These are phyloP conservation scores for Belonocnema kinseyi DNA, from an alignment of 1,140 invertebrate species.

Conservation along the genomic window DNA sequence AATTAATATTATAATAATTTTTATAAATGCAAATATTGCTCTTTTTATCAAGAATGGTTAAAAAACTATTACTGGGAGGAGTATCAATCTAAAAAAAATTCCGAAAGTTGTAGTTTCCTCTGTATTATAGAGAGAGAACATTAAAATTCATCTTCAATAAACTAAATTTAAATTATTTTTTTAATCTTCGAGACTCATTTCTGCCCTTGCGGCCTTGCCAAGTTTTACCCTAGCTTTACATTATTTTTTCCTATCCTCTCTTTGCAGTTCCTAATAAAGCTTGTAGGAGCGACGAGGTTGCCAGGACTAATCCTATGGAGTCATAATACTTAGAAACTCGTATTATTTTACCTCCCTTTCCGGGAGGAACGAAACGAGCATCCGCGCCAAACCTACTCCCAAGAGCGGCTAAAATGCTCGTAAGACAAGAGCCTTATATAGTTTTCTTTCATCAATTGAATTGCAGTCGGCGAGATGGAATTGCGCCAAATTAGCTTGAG, in stretches of 20 bases:
- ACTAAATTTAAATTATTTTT: too few relatives aligned
- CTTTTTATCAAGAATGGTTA: too few relatives aligned
- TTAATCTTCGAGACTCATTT: too few relatives aligned
- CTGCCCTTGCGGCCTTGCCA: too few relatives aligned
- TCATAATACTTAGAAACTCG: conserved; percentile 24
- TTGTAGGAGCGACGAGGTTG: background rate
- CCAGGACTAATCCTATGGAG: background rate
- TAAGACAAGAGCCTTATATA: conserved; percentile 13
- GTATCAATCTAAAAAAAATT: too few relatives aligned
- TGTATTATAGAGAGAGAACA: too few relatives aligned
- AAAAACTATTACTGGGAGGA: too few relatives aligned
- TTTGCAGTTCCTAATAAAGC: background rate
- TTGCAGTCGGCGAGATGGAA: conserved; percentile 19
- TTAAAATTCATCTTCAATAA: too few relatives aligned
- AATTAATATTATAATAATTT: too few relatives aligned
- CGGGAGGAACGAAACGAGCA: background rate
- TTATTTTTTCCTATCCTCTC: background rate
- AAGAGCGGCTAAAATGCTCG: background rate
- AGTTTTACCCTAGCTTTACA: too few relatives aligned
- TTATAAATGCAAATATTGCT: too few relatives aligned
- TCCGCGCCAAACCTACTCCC: conserved; percentile 1
- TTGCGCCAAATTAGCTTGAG: conserved; percentile 3
- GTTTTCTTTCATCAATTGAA: conserved; percentile 25
- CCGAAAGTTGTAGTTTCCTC: too few relatives aligned
- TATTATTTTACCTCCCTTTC: conserved; percentile 15